A percentile compares a stretch with the other conserved stretches of the same genome.
These are phyloP conservation scores for Elephantulus edwardii DNA, from an alignment of 2,113 vertebrate species.

Conservation along the genomic window DNA sequence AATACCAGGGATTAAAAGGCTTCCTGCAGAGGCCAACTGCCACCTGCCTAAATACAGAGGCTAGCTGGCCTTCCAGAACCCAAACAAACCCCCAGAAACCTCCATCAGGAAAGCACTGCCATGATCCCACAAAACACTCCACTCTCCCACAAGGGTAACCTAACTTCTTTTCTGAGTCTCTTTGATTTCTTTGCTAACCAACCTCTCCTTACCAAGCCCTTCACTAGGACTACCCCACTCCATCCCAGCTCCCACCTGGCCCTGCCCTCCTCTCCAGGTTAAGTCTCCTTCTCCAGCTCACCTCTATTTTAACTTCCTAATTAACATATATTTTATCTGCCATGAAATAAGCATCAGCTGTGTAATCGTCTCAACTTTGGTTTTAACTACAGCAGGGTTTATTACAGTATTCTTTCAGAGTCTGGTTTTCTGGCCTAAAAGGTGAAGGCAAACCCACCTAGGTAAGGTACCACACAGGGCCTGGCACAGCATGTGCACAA, in stretches of 20 bases:
- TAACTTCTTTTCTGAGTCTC: background rate
- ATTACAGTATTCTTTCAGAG: background rate
- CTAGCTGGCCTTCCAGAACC: background rate
- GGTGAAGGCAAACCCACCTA: background rate
- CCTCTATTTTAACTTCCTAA: background rate
- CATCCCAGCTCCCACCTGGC: background rate
- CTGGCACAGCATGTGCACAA: background rate
- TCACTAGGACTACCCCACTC: background rate
- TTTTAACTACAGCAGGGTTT: background rate
- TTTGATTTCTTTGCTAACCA: background rate
- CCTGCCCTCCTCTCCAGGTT: background rate
- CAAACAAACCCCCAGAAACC: background rate
- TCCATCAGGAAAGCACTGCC: background rate
- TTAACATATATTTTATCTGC: background rate
- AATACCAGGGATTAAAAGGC: slow-evolving; percentile 66
- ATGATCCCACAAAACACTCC: background rate
- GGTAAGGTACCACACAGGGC: background rate
- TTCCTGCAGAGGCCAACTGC: slow-evolving; percentile 44
- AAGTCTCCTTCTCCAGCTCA: background rate
- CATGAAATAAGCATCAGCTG: slow-evolving; percentile 10
- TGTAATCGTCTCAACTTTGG: slow-evolving; percentile 9
- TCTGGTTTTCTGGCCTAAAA: background rate
- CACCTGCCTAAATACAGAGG: slow-evolving; percentile 31
- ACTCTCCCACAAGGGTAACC: background rate
- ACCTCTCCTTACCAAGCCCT: background rate